A percentile compares a stretch with the other conserved stretches of the same genome.
These are phyloP conservation scores for Drosophila fulvimacula DNA, from an alignment of 2,888 invertebrate genomes.

Conservation along the genomic window DNA sequence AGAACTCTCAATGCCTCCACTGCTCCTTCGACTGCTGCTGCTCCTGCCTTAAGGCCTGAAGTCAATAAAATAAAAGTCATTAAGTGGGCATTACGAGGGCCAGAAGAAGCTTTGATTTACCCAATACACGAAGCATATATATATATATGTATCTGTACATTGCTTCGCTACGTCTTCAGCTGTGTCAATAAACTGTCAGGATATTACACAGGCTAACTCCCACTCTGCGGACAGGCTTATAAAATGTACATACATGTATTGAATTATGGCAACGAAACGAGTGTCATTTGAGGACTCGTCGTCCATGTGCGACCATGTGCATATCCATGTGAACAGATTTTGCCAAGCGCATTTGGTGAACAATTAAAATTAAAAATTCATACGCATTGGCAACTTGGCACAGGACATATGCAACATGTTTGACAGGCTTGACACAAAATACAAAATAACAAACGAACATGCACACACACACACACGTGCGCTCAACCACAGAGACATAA, in stretches of 20 bases:
- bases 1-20: constrained; percentile 33
- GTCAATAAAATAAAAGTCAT: constrained; percentile 71
- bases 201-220: constrained; percentile 15
- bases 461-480: constrained; percentile 15
- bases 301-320: constrained; percentile 13
- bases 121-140: background rate
- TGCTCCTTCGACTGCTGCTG: background rate
- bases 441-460: constrained; percentile 46
- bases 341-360: constrained; percentile 69
- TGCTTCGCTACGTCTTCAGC: constrained; percentile 37
- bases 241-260: constrained; percentile 39
- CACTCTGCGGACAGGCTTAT: constrained; percentile 7
- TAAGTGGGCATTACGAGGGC: constrained; percentile 46
- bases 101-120: constrained; percentile 25
- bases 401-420: constrained; percentile 62
- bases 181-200: constrained; percentile 40
- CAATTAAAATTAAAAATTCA: constrained; percentile 79
- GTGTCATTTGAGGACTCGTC: constrained; percentile 12
- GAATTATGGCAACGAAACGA: constrained; percentile 43
- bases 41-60: constrained; percentile 15
- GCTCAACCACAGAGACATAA: constrained; percentile 1
- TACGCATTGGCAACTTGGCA: constrained; percentile 58
- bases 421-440: constrained; percentile 76
- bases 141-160: background rate
- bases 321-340: constrained; percentile 62